Conservation (phyloP, 2,113 vertebrate genomes). For the Austrofundulus limnaeus region DNA sequence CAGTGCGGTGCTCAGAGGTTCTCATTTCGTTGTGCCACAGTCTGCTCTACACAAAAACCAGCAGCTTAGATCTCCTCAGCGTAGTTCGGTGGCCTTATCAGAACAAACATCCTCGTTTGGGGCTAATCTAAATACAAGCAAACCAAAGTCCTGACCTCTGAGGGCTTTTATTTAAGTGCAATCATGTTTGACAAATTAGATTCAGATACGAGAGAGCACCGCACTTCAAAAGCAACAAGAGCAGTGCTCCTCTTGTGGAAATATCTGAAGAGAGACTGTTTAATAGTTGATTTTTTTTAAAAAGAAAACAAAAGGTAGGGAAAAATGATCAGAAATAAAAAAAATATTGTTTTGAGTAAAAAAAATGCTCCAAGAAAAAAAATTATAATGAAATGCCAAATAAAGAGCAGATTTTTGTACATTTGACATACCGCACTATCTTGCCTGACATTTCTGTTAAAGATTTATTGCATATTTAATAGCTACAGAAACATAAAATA, state of each 20-base stretch:
- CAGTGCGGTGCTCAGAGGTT: neutral
- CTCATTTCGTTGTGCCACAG: constrained; percentile 16
- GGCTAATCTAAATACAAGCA: constrained; percentile 56
- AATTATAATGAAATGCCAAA: no score
- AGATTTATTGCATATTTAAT: neutral
- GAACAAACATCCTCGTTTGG: constrained; percentile 38
- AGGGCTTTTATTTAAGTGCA: constrained; percentile 66
- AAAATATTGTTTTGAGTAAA: neutral
- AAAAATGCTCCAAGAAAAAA: constrained; percentile 2
- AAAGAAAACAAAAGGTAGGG: constrained; percentile 17
- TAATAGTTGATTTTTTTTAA: constrained; percentile 39
- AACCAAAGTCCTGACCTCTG: constrained; percentile 42
- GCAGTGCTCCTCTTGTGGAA: constrained; percentile 34
- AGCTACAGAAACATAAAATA: constrained; percentile 1
- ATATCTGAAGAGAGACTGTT: constrained; percentile 59
- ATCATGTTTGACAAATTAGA: constrained; percentile 74
- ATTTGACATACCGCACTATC: no score
- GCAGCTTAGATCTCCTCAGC: constrained; percentile 36
- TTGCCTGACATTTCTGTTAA: neutral
- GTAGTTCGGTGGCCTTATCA: constrained; percentile 36
- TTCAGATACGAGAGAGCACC: constrained; percentile 52
- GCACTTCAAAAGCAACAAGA: constrained; percentile 50
- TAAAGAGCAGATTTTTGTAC: no score
- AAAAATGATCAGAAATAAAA: constrained; percentile 48
- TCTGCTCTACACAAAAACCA: constrained; percentile 34